Base-by-base conservation (phyloP, 2,113 vertebrate genomes). In the Numenius arquata region DNA sequence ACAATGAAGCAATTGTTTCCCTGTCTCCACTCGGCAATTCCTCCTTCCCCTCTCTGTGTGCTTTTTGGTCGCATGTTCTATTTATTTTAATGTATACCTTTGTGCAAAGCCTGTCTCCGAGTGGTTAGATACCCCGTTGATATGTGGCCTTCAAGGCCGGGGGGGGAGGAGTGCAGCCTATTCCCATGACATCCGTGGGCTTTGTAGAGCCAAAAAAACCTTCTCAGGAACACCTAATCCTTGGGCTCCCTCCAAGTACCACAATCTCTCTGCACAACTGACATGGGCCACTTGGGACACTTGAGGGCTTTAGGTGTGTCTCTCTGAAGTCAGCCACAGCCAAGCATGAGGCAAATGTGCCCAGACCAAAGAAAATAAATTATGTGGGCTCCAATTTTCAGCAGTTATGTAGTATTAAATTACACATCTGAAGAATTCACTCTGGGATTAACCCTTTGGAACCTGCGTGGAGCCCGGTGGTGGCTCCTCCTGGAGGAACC, bases 141-240 rank as follows among this genome's bases (percentile, higher is more conserved):
- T 98, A 97, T 97, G 98, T 97, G 97, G 97, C 97, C 98, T 97
- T 97, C 66, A n/a, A 95, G 94, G 96, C 68, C 8, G 52, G 58
- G 78, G 96, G 96, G 67, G 93, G 88, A 96, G 98, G 96, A 98
- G 97, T 87, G 96, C 96, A 96, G 97, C 96, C 96, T 97, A 97
- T 98, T 99, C 98, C 98, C 98, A 97, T 97, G 98, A 97, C 98
- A 98, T 98, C 97, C 97, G 26, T 61, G 96, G 97, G 96, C 97
- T 98, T 98, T 73, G 97, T 93, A 97, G 97, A 98, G 98, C 97
- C 98, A 98, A 98, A 97, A 98, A 98, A 98, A 90, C 98, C 98
- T 98, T 98, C 98, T 96, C 85, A 89, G 98, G 98, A 99, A 99
- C 99, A 99, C 98, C 99, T 99, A 99, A 99, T 99, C 98, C 98